phyloP scores from a whole-genome alignment of 2,113 vertebrate species.

The Channa maculata region DNA sequence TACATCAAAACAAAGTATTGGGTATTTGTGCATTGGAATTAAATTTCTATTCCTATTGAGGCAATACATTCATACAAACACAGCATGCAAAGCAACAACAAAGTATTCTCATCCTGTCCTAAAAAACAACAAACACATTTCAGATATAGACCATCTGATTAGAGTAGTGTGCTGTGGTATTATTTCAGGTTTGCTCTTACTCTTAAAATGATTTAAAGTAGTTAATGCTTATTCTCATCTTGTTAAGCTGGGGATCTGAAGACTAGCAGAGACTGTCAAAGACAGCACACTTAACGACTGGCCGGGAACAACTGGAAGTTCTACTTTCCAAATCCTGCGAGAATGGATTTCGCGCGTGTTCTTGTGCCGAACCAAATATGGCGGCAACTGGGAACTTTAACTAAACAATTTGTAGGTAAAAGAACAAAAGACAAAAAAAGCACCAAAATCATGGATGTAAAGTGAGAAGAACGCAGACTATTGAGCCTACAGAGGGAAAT shows the following conservation, averaged over 20 bases:
- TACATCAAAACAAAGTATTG: slow-evolving; percentile 3
- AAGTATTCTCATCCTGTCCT: slow-evolving; percentile 5
- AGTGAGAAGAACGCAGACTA: no score
- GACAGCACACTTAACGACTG: no score
- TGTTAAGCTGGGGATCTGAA: slow-evolving; percentile 21
- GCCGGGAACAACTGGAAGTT: no score
- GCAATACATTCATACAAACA: slow-evolving; percentile 13
- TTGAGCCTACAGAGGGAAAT: no score
- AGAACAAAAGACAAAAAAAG: no score
- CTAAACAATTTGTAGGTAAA: no score
- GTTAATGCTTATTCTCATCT: slow-evolving; percentile 58
- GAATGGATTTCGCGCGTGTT: no score
- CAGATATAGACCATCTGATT: not conserved
- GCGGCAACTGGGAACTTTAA: no score
- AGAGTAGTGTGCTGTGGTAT: slow-evolving; percentile 19
- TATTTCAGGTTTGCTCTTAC: slow-evolving; percentile 12
- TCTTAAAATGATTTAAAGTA: slow-evolving; percentile 30
- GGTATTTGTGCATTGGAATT: slow-evolving; percentile 37
- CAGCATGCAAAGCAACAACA: slow-evolving; percentile 2
- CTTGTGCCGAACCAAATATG: no score
- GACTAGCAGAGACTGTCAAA: no score
- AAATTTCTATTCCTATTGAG: slow-evolving; percentile 42
- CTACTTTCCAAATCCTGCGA: no score
- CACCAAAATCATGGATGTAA: no score
- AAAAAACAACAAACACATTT: slow-evolving; percentile 25